Conservation (phyloP, 1,140 invertebrate species). For the Chymomyza costata region DNA sequence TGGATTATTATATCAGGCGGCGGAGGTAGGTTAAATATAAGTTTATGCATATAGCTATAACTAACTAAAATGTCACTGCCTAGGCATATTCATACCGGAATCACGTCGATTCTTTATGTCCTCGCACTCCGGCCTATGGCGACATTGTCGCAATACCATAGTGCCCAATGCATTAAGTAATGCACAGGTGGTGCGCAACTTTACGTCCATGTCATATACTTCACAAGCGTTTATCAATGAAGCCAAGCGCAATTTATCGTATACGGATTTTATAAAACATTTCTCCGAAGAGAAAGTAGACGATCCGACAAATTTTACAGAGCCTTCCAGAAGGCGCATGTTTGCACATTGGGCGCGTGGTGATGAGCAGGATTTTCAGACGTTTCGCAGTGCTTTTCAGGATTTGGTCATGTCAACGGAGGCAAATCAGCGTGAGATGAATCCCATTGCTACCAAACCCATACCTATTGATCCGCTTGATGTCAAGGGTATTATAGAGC, state of each 20-base stretch:
- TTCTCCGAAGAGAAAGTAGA: conserved; percentile 45
- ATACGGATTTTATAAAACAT: conserved; percentile 52
- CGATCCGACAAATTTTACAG: conserved; percentile 52
- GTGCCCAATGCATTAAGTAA: conserved; percentile 57
- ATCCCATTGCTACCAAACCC: conserved; percentile 35
- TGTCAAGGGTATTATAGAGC: conserved; percentile 32
- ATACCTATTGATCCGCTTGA: conserved; percentile 60
- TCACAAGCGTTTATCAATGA: conserved; percentile 47
- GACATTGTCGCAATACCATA: conserved; percentile 78
- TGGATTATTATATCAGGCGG: conserved; percentile 82
- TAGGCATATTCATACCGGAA: conserved; percentile 79
- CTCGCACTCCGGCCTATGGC: conserved; percentile 83
- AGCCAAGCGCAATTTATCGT: conserved; percentile 51
- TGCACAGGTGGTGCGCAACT: conserved; percentile 61
- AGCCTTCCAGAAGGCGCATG: conserved; percentile 65
- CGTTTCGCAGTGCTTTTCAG: conserved; percentile 53
- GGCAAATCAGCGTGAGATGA: conserved; percentile 43
- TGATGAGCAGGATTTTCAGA: conserved; percentile 56
- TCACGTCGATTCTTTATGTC: conserved; percentile 78
- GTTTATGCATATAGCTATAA: no score
- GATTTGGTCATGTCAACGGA: conserved; percentile 52
- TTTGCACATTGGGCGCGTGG: conserved; percentile 71
- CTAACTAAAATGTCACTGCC: conserved; percentile 41
- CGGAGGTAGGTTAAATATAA: conserved; percentile 41
- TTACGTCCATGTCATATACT: conserved; percentile 64